These are phyloP conservation scores for Digitonthophagus gazella DNA, from an alignment of 2,888 invertebrate genomes.

Conservation along the genomic window DNA sequence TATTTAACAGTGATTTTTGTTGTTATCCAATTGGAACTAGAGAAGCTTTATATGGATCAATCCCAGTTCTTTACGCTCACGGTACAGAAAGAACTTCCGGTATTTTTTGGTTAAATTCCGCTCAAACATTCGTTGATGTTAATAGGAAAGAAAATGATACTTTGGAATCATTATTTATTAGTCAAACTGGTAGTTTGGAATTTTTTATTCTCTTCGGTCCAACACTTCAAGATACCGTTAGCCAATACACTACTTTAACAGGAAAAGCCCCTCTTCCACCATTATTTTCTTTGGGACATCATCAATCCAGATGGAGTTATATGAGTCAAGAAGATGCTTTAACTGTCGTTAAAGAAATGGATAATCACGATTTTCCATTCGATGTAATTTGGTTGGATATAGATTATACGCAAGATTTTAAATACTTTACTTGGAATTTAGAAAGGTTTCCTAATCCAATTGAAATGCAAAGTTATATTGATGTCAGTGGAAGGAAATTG, in stretches of 20 bases:
- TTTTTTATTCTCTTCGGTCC: conserved; percentile 88
- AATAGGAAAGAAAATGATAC: conserved; percentile 49
- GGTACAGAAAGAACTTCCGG: conserved; percentile 24
- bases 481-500: conserved; percentile 80
- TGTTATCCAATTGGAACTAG: conserved; percentile 87
- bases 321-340: conserved; percentile 89
- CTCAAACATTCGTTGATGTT: conserved; percentile 31
- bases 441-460: conserved; percentile 78
- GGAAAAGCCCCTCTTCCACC: conserved; percentile 86
- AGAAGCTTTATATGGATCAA: conserved; percentile 91
- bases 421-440: conserved; percentile 95
- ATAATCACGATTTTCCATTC: conserved; percentile 84
- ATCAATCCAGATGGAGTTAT: conserved; percentile 85
- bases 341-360: conserved; percentile 75
- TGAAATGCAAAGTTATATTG: conserved; percentile 83
- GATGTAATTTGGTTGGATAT: conserved; percentile 98
- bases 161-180: conserved; percentile 79
- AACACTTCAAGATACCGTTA: conserved; percentile 55
- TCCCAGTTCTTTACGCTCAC: conserved; percentile 89
- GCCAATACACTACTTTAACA: conserved; percentile 80
- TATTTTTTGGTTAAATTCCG: conserved; percentile 30
- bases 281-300: conserved; percentile 83
- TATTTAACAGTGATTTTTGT: conserved; percentile 94
- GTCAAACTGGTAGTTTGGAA: conserved; percentile 90
- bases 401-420: conserved; percentile 93